Conservation (phyloP, 2,888 invertebrate species). For the Emmelina monodactyla region DNA sequence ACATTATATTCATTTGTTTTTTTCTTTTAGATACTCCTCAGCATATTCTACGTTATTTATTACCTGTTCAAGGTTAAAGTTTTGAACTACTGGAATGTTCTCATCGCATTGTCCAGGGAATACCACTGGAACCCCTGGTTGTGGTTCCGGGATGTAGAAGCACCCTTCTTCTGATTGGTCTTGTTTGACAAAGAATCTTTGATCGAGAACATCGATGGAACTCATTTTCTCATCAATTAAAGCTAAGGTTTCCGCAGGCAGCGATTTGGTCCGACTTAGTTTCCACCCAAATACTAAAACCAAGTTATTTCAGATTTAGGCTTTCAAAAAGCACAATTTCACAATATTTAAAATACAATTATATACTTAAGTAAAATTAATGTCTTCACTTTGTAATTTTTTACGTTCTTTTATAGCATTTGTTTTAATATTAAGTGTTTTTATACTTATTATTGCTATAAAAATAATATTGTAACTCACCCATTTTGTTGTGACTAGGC, state of each 20-base stretch:
- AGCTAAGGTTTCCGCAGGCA: slow-evolving; percentile 18
- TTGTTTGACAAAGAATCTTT: slow-evolving; percentile 22
- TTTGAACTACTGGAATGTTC: slow-evolving; percentile 21
- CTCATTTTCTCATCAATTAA: slow-evolving; percentile 26
- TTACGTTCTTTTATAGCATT: too few species aligned
- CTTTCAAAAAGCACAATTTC: too few species aligned
- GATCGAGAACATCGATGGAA: slow-evolving; percentile 26
- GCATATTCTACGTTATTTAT: too few species aligned
- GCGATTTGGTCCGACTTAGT: slow-evolving; percentile 28
- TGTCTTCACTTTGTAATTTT: too few species aligned
- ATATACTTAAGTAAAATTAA: too few species aligned
- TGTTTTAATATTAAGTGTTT: too few species aligned
- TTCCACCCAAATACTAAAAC: slow-evolving; percentile 51
- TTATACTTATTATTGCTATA: too few species aligned
- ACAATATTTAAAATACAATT: too few species aligned
- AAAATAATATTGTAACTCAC: too few species aligned
- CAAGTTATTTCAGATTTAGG: too few species aligned
- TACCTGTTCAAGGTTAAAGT: slow-evolving; percentile 22
- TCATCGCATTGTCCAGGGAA: slow-evolving; percentile 40
- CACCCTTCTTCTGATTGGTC: slow-evolving; percentile 29
- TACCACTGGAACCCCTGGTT: slow-evolving; percentile 27
- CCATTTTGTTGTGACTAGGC: slow-evolving; percentile 37
- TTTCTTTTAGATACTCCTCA: too few species aligned
- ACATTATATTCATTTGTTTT: too few species aligned
- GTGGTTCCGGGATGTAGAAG: slow-evolving; percentile 40